Conservation (phyloP, 1,140 invertebrate species). For the Oscheius sp. region DNA sequence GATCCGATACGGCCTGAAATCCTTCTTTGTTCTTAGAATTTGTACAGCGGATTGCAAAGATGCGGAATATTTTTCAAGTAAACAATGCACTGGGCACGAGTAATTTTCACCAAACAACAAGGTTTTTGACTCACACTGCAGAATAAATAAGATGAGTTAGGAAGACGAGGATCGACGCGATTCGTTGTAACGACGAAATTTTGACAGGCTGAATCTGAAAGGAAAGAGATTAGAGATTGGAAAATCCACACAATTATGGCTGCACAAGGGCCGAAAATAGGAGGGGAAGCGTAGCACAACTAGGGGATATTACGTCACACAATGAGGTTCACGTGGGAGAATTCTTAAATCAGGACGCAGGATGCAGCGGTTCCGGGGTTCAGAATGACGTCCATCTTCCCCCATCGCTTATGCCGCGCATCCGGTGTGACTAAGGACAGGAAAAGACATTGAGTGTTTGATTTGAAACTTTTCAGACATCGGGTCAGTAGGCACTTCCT, state of each 20-base stretch:
- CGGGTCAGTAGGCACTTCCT: too few species aligned
- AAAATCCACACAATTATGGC: not conserved
- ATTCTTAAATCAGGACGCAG: too few species aligned
- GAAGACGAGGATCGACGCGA: conserved; percentile 1
- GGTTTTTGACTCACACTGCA: not conserved
- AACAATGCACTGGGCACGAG: not conserved
- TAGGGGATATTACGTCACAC: too few species aligned
- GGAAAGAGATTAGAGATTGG: not conserved
- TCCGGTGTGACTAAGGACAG: too few species aligned
- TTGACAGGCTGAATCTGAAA: not conserved
- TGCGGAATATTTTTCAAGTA: not conserved
- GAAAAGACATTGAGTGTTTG: too few species aligned
- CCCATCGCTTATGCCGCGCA: too few species aligned
- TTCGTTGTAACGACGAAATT: conserved; percentile 14
- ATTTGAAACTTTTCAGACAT: too few species aligned
- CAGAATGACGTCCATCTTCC: too few species aligned
- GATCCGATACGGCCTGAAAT: conserved; percentile 15
- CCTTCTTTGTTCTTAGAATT: not conserved
- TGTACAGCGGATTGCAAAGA: not conserved
- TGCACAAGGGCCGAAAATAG: not conserved
- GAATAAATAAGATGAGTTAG: not conserved
- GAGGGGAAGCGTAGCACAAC: not conserved
- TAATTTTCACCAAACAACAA: not conserved
- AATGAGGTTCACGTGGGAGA: too few species aligned
- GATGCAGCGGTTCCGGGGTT: too few species aligned